Base-by-base conservation (phyloP, 2,797 vertebrate genomes). In the Esox lucius region DNA sequence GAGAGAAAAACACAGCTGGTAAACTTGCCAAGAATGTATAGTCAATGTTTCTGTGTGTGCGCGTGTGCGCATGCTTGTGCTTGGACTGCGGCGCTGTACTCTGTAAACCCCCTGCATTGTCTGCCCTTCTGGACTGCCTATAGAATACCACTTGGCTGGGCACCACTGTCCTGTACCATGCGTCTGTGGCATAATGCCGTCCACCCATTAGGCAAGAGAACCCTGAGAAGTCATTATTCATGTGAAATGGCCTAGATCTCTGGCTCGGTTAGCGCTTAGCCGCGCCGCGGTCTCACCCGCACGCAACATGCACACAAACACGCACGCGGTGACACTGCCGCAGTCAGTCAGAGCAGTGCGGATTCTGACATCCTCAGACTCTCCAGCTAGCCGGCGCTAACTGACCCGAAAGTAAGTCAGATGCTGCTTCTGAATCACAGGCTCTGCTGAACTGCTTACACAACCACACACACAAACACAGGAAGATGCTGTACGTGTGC, bases 321-420 rank as follows among this genome's bases (percentile, higher is more conserved):
- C 9, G 1, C n/a, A 4, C 56, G 17, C 56, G 83, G 82, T 79
- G 82, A 81, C 84, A 80, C 68, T 24, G 22, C 42, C 15, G 39
- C 78, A 75, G 87, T 82, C 74, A 59, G 56, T 22, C 56, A 24
- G 22, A 22, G 87, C 83, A 86, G 69, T 80, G 75, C 78, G 82
- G 89, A 88, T 90, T 87, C 74, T 89, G 89, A 88, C 89, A 70
- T 90, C 83, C 84, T 91, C 88, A 92, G 84, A 91, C 83, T 48
- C 85, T 85, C 86, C 84, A 76, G 86, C 88, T 87, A 75, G 86
- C 86, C 83, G 87, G 84, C 89, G 93, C 88, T 89, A 92, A 90
- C 89, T 93, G 93, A 94, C 92, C 92, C 87, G 91, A 91, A 89
- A 92, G 87, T 89, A 91, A 94, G 83, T 78, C 85, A 84, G 90